Evolutionary conservation across 2,113 vertebrate genomes (phyloP).

Genomic region (Tiliqua scincoides): DNA sequence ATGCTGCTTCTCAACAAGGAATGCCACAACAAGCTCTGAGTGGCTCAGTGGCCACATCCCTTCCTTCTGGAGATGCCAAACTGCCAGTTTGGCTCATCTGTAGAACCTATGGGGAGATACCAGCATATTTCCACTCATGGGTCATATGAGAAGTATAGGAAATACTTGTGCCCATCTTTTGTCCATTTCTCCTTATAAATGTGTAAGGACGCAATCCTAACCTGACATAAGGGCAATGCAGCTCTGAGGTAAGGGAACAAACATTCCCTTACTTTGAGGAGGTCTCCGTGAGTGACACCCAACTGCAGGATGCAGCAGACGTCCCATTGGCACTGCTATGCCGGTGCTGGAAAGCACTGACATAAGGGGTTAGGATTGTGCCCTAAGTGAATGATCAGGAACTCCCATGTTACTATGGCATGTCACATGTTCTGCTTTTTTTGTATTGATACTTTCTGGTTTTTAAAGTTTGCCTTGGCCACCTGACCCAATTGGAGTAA

Average conservation of each 20-base stretch:
- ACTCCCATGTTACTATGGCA: accelerated
- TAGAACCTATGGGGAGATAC: neutral
- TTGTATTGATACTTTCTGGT: neutral
- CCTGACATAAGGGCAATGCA: no score
- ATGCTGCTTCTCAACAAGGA: neutral
- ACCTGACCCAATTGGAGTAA: neutral
- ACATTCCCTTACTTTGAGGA: no score
- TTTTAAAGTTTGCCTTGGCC: constrained; percentile 29
- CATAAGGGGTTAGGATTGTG: no score
- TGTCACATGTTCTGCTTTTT: neutral
- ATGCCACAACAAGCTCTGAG: neutral
- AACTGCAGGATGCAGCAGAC: no score
- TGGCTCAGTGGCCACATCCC: neutral
- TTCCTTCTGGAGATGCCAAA: neutral
- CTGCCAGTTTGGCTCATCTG: neutral
- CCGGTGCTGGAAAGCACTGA: no score
- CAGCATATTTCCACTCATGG: neutral
- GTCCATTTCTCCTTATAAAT: accelerated
- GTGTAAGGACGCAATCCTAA: no score
- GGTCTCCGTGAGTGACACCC: no score
- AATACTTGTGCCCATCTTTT: neutral
- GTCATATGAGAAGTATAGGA: neutral
- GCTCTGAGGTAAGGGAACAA: no score
- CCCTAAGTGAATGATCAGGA: neutral
- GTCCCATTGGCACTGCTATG: no score